Evolutionary conservation across 2,113 vertebrate genomes (phyloP).

Genomic region (Odontesthes bonariensis): DNA sequence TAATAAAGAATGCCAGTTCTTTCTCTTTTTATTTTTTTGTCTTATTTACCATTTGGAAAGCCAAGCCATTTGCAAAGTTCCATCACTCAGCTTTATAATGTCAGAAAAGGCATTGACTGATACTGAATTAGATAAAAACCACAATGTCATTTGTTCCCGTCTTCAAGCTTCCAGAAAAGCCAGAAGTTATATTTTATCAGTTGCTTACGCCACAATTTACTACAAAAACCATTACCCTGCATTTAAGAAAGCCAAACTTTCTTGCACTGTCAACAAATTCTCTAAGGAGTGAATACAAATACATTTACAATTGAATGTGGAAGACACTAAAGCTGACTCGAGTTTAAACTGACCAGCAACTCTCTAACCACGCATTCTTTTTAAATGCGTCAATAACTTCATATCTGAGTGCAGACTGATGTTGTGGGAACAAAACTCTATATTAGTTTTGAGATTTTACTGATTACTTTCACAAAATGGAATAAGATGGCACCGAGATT

Average conservation of each 20-base stretch:
- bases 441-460: neutral
- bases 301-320: neutral
- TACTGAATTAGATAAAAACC: neutral
- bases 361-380: neutral
- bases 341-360: neutral
- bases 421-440: neutral
- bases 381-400: neutral
- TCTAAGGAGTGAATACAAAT: neutral
- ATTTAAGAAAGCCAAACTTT: neutral
- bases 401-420: neutral
- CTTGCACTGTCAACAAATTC: neutral
- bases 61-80: too few species aligned
- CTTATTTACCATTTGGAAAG: too few species aligned
- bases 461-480: conserved; percentile 4
- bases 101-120: neutral
- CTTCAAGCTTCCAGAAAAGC: neutral
- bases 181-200: neutral
- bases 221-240: neutral
- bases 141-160: neutral
- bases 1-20: neutral
- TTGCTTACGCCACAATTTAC: neutral
- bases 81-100: neutral
- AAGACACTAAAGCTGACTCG: neutral
- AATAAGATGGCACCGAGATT: neutral
- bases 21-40: neutral